phyloP scores from a whole-genome alignment of 2,888 invertebrate species.

The Fragum fragum region DNA sequence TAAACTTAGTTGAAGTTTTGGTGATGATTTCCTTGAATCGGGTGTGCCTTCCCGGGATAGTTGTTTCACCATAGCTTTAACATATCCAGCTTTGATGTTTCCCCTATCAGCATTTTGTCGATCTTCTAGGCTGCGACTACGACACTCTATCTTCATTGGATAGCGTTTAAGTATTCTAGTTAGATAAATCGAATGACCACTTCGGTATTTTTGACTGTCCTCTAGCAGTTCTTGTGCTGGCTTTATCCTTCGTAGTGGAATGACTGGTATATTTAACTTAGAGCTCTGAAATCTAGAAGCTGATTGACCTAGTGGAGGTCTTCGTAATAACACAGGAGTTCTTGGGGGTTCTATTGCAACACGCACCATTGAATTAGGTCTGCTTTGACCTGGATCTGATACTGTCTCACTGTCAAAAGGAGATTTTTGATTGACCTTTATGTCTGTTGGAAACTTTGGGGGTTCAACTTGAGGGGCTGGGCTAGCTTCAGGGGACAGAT shows the following conservation, averaged over 20 bases:
- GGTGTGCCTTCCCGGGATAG: slow-evolving; percentile 82
- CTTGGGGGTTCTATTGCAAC: slow-evolving; percentile 55
- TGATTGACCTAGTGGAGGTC: slow-evolving; percentile 56
- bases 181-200: slow-evolving; percentile 79
- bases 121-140: slow-evolving; percentile 70
- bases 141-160: slow-evolving; percentile 73
- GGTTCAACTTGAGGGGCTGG: slow-evolving; percentile 60
- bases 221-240: slow-evolving; percentile 84
- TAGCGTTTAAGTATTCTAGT: slow-evolving; percentile 80
- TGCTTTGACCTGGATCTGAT: slow-evolving; percentile 64
- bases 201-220: slow-evolving; percentile 82
- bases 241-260: slow-evolving; percentile 79
- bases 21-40: slow-evolving; percentile 73
- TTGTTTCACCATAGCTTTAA: slow-evolving; percentile 78
- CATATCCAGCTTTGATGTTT: slow-evolving; percentile 79
- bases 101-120: slow-evolving; percentile 66
- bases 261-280: slow-evolving; percentile 66
- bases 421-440: slow-evolving; percentile 47
- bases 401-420: slow-evolving; percentile 48
- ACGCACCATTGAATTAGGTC: slow-evolving; percentile 60
- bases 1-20: slow-evolving; percentile 41
- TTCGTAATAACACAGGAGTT: slow-evolving; percentile 57
- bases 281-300: slow-evolving; percentile 57
- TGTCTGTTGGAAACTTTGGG: slow-evolving; percentile 56
- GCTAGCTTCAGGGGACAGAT: slow-evolving; percentile 65